Evolutionary conservation across 2,888 invertebrate species (phyloP).

Genomic region (Drosophila neonasuta): DNA sequence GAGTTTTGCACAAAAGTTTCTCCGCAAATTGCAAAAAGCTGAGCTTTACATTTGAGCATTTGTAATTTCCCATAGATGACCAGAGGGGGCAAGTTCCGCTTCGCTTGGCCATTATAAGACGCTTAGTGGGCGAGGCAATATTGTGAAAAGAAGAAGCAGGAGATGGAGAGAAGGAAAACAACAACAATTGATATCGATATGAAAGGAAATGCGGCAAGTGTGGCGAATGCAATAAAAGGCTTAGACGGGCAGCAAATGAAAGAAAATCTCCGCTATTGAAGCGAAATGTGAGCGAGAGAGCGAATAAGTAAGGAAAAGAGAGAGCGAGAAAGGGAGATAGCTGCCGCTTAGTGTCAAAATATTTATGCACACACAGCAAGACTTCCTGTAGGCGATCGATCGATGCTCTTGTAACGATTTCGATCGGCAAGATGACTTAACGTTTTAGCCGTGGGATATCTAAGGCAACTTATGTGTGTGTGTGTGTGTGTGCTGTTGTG

Average conservation of each 20-base stretch:
- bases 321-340: slow-evolving; percentile 5
- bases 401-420: slow-evolving; percentile 13
- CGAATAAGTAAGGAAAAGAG: not conserved
- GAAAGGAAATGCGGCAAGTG: slow-evolving; percentile 62
- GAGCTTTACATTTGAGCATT: slow-evolving; percentile 22
- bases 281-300: slow-evolving; percentile 4
- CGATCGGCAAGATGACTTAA: slow-evolving; percentile 66
- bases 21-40: slow-evolving; percentile 15
- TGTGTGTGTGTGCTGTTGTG: slow-evolving; percentile 5
- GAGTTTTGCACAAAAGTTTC: slow-evolving; percentile 36
- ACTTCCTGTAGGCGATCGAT: slow-evolving; percentile 64
- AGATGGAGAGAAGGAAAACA: slow-evolving; percentile 7
- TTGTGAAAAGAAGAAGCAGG: not conserved
- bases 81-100: slow-evolving; percentile 36
- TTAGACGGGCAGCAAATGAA: slow-evolving; percentile 50
- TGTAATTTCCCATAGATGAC: slow-evolving; percentile 30
- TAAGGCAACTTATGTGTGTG: slow-evolving; percentile 18
- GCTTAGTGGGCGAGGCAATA: slow-evolving; percentile 57
- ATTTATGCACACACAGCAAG: slow-evolving; percentile 71
- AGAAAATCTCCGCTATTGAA: slow-evolving; percentile 36
- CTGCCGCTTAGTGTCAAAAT: slow-evolving; percentile 71
- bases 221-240: slow-evolving; percentile 66
- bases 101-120: slow-evolving; percentile 43
- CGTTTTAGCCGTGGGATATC: slow-evolving; percentile 64
- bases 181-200: slow-evolving; percentile 15